Percentiles rank a stretch among this genome's conserved stretches.
Conservation (phyloP, 2,113 vertebrate genomes). For the Prionailurus bengalensis region DNA sequence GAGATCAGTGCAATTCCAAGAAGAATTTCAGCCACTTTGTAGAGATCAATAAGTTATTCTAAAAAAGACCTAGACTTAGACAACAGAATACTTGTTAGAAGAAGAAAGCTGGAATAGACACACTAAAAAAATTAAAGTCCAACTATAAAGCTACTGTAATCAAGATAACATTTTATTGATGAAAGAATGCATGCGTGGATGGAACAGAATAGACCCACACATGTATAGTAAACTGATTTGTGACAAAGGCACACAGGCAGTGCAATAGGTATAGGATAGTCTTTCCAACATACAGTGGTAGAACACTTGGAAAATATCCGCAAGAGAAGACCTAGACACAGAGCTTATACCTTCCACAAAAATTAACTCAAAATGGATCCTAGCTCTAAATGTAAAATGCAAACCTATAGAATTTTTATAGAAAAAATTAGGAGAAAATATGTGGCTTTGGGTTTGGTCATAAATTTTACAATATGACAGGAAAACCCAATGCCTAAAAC, state of each 20-base stretch:
- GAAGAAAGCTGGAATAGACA: not conserved
- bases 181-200: not conserved
- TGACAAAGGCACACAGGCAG: not conserved
- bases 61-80: not conserved
- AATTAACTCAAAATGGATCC: not conserved
- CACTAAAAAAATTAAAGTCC: not conserved
- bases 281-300: not conserved
- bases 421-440: not conserved
- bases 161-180: not conserved
- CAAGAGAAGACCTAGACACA: not conserved
- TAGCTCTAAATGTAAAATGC: not conserved
- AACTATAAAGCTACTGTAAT: not conserved
- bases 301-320: not conserved
- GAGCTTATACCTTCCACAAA: not conserved
- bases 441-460: not conserved
- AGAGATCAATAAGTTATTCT: not conserved
- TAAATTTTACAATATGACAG: not conserved
- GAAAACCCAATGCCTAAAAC: not conserved
- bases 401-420: not conserved
- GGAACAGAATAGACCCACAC: not conserved
- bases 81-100: not conserved
- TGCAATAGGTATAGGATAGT: not conserved
- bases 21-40: not conserved
- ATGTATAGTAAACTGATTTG: not conserved
- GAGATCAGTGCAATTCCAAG: not conserved